These are phyloP conservation scores for Osmerus eperlanus DNA, from an alignment of 2,113 vertebrate genomes.

Conservation along the genomic window DNA sequence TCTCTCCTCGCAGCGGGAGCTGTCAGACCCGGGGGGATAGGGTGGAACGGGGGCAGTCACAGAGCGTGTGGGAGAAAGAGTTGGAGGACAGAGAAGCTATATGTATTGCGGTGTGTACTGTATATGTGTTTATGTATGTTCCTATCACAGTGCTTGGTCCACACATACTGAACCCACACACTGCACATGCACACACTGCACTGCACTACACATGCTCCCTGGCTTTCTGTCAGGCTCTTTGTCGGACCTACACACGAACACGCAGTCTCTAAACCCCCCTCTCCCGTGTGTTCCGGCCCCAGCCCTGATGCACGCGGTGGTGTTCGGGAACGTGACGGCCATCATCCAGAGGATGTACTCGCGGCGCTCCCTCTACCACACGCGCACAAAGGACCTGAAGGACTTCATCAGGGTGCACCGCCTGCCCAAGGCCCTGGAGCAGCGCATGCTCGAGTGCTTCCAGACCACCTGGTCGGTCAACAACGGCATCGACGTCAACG, in stretches of 20 bases:
- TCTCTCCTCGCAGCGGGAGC: no score
- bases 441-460: slow-evolving; percentile 97
- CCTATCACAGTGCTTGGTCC: no score
- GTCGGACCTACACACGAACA: neutral
- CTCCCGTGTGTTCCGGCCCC: neutral
- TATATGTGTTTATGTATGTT: no score
- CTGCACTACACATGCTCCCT: no score
- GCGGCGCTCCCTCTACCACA: slow-evolving; percentile 93
- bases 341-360: slow-evolving; percentile 98
- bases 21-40: no score
- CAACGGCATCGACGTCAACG: slow-evolving; percentile 92
- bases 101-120: no score
- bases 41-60: no score
- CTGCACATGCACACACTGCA: no score
- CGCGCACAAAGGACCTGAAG: slow-evolving; percentile 92
- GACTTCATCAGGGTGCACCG: slow-evolving; percentile 94
- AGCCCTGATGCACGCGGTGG: slow-evolving; percentile 95
- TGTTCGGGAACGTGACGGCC: slow-evolving; percentile 94
- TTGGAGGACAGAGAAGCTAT: no score
- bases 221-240: no score
- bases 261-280: neutral
- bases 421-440: slow-evolving; percentile 89
- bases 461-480: slow-evolving; percentile 98
- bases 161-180: no score
- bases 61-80: no score